Conservation (phyloP, 2,113 vertebrate genomes). For the Canis aureus region DNA sequence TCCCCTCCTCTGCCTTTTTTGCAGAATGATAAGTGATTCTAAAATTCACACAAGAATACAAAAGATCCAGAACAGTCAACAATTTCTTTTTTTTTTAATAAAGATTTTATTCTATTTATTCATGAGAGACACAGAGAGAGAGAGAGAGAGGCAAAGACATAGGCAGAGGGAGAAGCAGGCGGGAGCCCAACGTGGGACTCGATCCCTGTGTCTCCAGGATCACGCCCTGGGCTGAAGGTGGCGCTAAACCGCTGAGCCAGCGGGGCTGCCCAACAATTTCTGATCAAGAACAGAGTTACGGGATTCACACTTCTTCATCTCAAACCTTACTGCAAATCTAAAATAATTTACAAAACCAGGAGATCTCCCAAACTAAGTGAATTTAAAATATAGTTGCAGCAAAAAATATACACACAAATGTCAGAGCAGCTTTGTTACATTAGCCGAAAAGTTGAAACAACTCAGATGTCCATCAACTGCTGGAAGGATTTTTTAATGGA, state of each 20-base stretch:
- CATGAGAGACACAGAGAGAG: too few relatives aligned
- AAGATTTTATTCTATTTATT: too few relatives aligned
- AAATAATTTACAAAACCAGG: background rate
- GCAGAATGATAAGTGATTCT: background rate
- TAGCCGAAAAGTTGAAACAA: background rate
- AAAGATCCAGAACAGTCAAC: background rate
- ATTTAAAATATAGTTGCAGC: background rate
- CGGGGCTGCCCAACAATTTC: background rate
- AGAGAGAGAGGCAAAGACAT: too few relatives aligned
- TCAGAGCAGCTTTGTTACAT: background rate
- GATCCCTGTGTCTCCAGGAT: too few relatives aligned
- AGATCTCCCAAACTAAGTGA: background rate
- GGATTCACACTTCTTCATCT: background rate
- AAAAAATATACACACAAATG: background rate
- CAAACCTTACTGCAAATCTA: background rate
- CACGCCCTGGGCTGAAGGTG: too few relatives aligned
- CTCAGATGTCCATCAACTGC: background rate
- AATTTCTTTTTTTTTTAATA: too few relatives aligned
- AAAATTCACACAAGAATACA: background rate
- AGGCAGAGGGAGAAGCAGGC: too few relatives aligned
- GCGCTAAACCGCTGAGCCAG: too few relatives aligned
- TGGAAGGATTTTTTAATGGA: background rate
- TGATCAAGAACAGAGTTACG: background rate
- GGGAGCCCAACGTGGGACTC: too few relatives aligned
- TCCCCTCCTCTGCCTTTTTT: background rate